Conservation (phyloP, 2,113 vertebrate species). For the Coracopsis vasa region DNA sequence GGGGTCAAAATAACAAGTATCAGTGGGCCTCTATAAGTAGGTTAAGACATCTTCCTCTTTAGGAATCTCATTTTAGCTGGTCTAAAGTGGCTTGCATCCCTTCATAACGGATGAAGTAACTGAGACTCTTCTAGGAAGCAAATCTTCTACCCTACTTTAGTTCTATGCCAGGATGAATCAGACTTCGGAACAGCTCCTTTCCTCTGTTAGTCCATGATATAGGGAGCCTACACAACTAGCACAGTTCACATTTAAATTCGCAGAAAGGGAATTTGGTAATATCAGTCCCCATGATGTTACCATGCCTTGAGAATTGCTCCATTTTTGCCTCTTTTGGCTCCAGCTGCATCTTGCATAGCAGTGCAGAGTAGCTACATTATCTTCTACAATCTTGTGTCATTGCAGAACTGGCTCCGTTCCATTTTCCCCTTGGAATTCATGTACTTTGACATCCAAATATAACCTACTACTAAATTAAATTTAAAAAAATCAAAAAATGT, state of each 20-base stretch:
- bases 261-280: background rate
- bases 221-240: background rate
- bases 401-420: rapidly evolving
- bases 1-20: background rate
- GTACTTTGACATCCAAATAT: background rate
- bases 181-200: background rate
- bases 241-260: background rate
- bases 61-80: background rate
- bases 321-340: background rate
- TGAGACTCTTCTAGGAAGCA: background rate
- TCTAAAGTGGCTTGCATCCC: background rate
- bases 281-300: background rate
- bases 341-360: background rate
- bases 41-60: background rate
- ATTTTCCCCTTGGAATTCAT: background rate
- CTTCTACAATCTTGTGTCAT: background rate
- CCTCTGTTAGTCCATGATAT: background rate
- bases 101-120: background rate
- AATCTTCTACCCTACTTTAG: background rate
- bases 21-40: background rate
- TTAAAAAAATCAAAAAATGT: background rate
- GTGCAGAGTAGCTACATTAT: background rate
- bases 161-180: background rate
- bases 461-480: background rate
- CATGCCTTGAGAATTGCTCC: background rate